Evolutionary conservation across 2,113 vertebrate genomes (phyloP).

Genomic region (Aythya baeri): DNA sequence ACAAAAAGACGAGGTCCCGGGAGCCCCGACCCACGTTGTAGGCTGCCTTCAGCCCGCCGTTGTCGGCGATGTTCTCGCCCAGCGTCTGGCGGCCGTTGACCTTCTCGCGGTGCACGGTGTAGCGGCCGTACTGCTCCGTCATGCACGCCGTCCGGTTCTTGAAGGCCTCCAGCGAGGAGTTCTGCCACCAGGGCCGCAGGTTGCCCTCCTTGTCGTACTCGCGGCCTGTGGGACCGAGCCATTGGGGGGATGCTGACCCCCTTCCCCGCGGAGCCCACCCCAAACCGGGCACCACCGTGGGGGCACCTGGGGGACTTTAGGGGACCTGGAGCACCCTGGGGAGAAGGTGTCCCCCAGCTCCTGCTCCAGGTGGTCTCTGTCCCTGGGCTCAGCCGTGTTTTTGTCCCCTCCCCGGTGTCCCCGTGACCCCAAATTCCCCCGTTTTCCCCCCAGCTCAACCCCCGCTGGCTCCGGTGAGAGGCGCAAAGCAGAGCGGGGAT

Average conservation of each 20-base stretch:
- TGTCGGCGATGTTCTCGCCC: constrained; percentile 96
- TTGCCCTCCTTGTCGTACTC: constrained; percentile 97
- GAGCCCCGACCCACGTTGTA: constrained; percentile 84
- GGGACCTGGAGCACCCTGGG: background rate
- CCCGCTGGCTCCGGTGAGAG: background rate
- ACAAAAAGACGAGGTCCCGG: no score
- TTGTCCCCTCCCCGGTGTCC: background rate
- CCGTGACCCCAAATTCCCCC: background rate
- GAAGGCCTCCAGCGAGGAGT: constrained; percentile 91
- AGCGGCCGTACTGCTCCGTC: constrained; percentile 89
- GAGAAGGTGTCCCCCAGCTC: background rate
- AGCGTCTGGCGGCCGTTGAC: constrained; percentile 94
- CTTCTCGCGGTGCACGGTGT: constrained; percentile 89
- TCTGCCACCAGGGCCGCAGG: constrained; percentile 95
- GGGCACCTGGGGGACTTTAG: background rate
- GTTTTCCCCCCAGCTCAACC: background rate
- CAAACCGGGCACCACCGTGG: background rate
- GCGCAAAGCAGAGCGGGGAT: constrained; percentile 1
- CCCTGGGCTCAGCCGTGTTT: rapidly evolving
- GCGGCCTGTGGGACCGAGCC: constrained; percentile 77
- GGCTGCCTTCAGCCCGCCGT: constrained; percentile 94
- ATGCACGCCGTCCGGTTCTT: constrained; percentile 91
- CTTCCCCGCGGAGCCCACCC: background rate
- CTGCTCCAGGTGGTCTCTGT: background rate
- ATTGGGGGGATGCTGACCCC: rapidly evolving